Percentiles rank a stretch among this genome's conserved stretches.
Evolutionary conservation across 2,888 invertebrate genomes (phyloP).

Genomic region (Polietes domitor): DNA sequence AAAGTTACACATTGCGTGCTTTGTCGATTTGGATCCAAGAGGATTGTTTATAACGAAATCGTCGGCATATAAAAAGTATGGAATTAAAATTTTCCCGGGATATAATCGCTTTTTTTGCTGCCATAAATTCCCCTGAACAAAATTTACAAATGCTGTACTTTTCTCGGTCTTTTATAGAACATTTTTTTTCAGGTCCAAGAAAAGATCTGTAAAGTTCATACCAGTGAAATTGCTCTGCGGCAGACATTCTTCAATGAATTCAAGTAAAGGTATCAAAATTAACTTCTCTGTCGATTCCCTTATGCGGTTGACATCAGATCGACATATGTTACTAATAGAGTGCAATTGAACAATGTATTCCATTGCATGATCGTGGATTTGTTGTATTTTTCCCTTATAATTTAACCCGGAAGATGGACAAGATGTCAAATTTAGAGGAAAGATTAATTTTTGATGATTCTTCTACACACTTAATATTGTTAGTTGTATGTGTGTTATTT

Average conservation of each 20-base stretch:
- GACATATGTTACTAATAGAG: neutral
- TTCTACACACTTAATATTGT: neutral
- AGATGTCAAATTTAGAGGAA: neutral
- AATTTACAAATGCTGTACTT: conserved; percentile 4
- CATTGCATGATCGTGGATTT: neutral
- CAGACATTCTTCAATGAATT: neutral
- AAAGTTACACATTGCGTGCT: conserved; percentile 9
- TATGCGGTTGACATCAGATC: neutral
- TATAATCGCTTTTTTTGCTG: conserved; percentile 27
- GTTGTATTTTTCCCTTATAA: neutral
- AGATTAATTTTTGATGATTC: neutral
- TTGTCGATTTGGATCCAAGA: conserved; percentile 4
- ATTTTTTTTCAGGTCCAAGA: neutral
- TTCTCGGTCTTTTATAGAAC: neutral
- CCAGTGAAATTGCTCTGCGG: neutral
- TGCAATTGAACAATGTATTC: neutral
- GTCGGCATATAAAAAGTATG: conserved; percentile 42
- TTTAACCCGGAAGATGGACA: neutral
- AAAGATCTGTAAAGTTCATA: neutral
- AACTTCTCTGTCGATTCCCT: neutral
- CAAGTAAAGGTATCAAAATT: neutral
- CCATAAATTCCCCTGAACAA: conserved; percentile 37
- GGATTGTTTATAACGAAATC: conserved; percentile 39
- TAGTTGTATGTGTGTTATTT: too few relatives aligned
- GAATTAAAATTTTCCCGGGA: conserved; percentile 16